These are phyloP conservation scores for Patiria miniata DNA, from an alignment of 35 echinoderm and acorn worm species.

Conservation along the genomic window DNA sequence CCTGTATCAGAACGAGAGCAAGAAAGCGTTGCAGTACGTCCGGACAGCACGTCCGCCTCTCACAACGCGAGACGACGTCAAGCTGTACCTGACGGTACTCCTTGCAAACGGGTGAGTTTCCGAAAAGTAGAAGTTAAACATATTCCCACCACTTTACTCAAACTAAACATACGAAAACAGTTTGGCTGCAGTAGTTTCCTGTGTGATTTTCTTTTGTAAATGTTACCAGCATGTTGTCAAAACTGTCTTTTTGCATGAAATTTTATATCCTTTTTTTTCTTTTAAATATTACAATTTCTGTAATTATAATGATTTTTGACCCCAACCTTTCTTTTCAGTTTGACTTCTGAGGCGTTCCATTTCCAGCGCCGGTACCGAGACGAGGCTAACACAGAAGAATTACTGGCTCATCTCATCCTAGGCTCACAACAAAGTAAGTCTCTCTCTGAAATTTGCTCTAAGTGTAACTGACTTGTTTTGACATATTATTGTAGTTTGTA, in stretches of 20 bases:
- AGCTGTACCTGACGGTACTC: conserved; percentile 86
- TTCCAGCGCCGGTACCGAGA: conserved; percentile 91
- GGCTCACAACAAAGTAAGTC: conserved; percentile 96
- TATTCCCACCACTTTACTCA: no score
- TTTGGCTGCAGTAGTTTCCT: no score
- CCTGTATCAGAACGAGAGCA: conserved; percentile 83
- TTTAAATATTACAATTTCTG: no score
- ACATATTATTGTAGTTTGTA: no score
- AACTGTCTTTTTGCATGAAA: no score
- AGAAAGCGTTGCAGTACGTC: conserved; percentile 95
- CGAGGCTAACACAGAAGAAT: conserved; percentile 75
- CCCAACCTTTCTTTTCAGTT: conserved; percentile 33
- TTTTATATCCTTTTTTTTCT: no score
- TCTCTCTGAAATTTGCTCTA: neutral
- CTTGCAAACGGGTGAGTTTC: conserved; percentile 88
- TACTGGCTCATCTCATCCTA: conserved; percentile 86
- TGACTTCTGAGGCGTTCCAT: conserved; percentile 94
- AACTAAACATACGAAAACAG: no score
- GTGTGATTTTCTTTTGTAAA: no score
- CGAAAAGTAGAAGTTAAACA: no score
- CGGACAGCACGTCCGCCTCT: conserved; percentile 67
- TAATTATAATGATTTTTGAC: no score
- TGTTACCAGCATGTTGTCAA: no score
- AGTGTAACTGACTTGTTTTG: no score
- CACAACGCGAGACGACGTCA: conserved; percentile 77